Percentiles rank a stretch among this genome's conserved stretches.
Evolutionary conservation across 2,797 vertebrate genomes (phyloP).

Genomic region (Dendrocincla fuliginosa): DNA sequence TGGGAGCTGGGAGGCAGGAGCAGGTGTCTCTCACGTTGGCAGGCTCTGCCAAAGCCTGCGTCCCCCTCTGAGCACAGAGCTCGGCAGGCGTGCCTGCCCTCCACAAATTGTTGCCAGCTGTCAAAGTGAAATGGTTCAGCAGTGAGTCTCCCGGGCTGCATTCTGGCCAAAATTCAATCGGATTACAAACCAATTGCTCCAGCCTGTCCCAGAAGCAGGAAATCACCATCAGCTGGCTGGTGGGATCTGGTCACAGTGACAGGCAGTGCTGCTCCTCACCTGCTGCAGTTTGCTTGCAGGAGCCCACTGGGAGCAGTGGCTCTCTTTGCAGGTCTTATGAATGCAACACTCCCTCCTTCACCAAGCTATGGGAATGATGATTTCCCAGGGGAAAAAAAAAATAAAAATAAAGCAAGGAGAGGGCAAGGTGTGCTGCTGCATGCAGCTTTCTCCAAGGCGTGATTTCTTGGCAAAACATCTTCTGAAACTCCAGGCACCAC

Average conservation of each 20-base stretch:
- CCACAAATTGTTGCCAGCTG: conserved; percentile 8
- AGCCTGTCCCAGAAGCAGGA: conserved; percentile 29
- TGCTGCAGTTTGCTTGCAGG: background rate
- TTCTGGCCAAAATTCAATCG: conserved; percentile 14
- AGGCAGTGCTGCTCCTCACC: background rate
- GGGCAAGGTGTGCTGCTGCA: background rate
- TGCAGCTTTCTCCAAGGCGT: background rate
- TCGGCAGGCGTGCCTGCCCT: background rate
- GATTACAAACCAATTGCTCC: conserved; percentile 32
- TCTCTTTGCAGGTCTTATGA: background rate
- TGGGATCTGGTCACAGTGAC: background rate
- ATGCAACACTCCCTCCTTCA: background rate
- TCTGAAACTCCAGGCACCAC: background rate
- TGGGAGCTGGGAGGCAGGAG: conserved; percentile 21
- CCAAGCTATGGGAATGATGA: background rate
- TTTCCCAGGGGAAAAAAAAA: background rate
- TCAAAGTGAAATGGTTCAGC: background rate
- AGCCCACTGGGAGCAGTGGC: background rate
- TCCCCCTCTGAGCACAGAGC: background rate
- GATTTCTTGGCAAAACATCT: background rate
- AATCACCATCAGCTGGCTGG: background rate
- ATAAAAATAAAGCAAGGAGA: background rate
- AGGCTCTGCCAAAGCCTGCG: background rate
- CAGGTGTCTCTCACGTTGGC: background rate
- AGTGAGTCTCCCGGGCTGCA: background rate